Evolutionary conservation across 2,888 invertebrate genomes (phyloP).

Genomic region (Pachycephus smyrnensis): DNA sequence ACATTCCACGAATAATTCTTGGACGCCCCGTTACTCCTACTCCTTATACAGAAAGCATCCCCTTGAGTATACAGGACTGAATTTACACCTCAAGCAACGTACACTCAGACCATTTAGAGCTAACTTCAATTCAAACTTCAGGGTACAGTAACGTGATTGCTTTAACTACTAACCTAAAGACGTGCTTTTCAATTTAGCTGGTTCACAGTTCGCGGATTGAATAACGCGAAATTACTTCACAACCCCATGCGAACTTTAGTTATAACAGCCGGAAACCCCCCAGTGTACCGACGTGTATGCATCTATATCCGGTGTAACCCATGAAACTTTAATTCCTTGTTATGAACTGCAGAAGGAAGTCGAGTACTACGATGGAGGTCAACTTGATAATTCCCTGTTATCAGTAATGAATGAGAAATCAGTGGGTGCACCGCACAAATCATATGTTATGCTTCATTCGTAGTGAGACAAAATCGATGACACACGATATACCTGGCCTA

Average conservation of each 20-base stretch:
- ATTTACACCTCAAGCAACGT: background rate
- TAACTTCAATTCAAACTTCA: slow-evolving; percentile 5
- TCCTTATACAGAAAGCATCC: background rate
- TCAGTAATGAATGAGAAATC: background rate
- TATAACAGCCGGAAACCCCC: background rate
- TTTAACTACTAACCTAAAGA: background rate
- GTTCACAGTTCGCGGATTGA: background rate
- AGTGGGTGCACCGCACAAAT: background rate
- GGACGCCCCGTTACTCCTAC: slow-evolving; percentile 1
- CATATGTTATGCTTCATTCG: background rate
- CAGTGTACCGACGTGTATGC: background rate
- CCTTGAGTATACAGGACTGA: background rate
- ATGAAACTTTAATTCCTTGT: background rate
- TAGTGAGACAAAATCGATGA: slow-evolving; percentile 35
- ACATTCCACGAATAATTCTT: slow-evolving; percentile 44
- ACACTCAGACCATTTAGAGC: background rate
- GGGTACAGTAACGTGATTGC: background rate
- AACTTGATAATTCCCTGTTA: background rate
- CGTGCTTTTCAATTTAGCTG: slow-evolving; percentile 4
- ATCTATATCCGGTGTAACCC: background rate
- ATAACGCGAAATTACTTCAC: background rate
- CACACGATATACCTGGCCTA: slow-evolving; percentile 33
- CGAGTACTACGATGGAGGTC: background rate
- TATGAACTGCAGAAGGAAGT: background rate
- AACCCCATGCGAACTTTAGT: background rate